Evolutionary conservation across 2,113 vertebrate species (phyloP), one percentile per base, ranked within the genome.

Genomic region (Corapipo altera): DNA sequence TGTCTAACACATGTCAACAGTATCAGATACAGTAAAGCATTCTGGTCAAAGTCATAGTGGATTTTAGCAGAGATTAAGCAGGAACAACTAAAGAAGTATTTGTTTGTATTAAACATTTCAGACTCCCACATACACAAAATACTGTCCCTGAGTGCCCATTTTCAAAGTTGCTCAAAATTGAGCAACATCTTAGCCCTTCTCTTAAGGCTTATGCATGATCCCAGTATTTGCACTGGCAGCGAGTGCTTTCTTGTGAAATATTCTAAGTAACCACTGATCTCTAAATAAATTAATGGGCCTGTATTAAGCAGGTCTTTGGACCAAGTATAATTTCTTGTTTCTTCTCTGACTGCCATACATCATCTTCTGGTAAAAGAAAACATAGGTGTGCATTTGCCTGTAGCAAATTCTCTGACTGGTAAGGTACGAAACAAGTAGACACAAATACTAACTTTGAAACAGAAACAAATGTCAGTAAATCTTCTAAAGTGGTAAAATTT

Each of bases 51-150:
- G 35, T 19, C 52, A 39, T 19, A 51, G n/a, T 20, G 51, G 44
- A 80, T 85, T 95, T 96, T 49, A 88, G 52, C 55, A 88, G 67
- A 82, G 48, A 87, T 84, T 86, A 84, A 70, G 48, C 33, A 94
- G 23, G 24, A 94, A 57, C 2, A 3, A 76, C 43, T 71, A 51
- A 88, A 72, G 57, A 72, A 62, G 35, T 41, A 26, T 78, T 54
- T 82, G 57, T 37, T 87, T 52, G n/a, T 64, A 74, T 73, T 46
- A 85, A 62, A 82, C 2, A 0, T 58, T 70, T 32, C 37, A 80
- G 19, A 91, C 4, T 71, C 55, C 62, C 37, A 35, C 0, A 0
- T n/a, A 76, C 16, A 66, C 20, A 26, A 87, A 88, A 32, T 30
- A 55, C 24, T 92, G n/a, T 15, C 76, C 18, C 32, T 0, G 0